These are phyloP conservation scores for Ambastaia sidthimunki DNA, from an alignment of 2,797 vertebrate genomes.

Conservation along the genomic window DNA sequence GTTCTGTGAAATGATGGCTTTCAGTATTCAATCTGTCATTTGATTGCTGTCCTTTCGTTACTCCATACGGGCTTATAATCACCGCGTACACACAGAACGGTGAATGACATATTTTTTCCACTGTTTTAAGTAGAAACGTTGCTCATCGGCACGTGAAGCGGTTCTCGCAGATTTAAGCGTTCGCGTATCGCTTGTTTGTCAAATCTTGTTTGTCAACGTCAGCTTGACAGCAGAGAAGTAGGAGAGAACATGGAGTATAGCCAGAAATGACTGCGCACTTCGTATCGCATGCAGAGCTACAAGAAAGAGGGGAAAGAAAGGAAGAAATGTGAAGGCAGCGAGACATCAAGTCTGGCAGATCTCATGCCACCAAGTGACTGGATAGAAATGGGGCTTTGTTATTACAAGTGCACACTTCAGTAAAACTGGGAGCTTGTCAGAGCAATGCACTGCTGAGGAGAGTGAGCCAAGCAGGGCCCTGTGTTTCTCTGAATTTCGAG, in stretches of 20 bases:
- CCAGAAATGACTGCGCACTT: constrained; percentile 24
- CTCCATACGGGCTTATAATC: constrained; percentile 23
- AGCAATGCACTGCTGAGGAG: constrained; percentile 50
- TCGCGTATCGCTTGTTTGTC: constrained; percentile 38
- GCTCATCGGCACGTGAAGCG: constrained; percentile 22
- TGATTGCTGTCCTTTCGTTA: constrained; percentile 49
- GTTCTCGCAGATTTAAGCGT: constrained; percentile 32
- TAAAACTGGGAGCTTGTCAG: constrained; percentile 52
- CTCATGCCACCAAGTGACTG: constrained; percentile 57
- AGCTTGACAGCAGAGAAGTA: constrained; percentile 34
- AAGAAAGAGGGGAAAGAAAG: constrained; percentile 43
- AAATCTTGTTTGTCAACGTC: constrained; percentile 38
- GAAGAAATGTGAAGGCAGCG: constrained; percentile 53
- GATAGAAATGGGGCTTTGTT: constrained; percentile 60
- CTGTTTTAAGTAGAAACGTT: constrained; percentile 25
- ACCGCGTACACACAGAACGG: constrained; percentile 3
- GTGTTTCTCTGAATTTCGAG: constrained; percentile 41
- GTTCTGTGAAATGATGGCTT: constrained; percentile 53
- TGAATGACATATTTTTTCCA: constrained; percentile 24
- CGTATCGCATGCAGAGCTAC: constrained; percentile 35
- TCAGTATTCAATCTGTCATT: constrained; percentile 48
- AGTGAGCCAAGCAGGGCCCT: constrained; percentile 49
- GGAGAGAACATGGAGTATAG: constrained; percentile 54
- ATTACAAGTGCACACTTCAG: constrained; percentile 58
- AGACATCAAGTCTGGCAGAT: constrained; percentile 58